Percentiles rank a stretch among this genome's conserved stretches.
Conservation (phyloP, 2,888 invertebrate genomes). For the Acholoe squamosa region DNA sequence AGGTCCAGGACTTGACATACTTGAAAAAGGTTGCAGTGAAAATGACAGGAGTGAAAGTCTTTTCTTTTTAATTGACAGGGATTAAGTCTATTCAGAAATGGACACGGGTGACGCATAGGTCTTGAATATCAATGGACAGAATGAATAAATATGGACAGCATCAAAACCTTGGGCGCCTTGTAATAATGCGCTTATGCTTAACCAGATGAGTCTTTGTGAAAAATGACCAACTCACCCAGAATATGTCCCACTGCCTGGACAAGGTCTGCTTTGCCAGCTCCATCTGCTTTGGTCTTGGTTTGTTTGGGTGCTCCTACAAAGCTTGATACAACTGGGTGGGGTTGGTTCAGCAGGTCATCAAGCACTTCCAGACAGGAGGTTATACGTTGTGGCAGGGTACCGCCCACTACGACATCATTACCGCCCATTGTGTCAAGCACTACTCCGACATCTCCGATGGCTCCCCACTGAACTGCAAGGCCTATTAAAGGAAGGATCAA, state of each 20-base stretch:
- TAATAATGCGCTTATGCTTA: no score
- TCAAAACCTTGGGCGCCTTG: no score
- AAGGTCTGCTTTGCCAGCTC: slow-evolving; percentile 86
- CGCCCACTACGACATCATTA: slow-evolving; percentile 95
- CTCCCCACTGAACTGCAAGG: slow-evolving; percentile 98
- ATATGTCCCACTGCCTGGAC: slow-evolving; percentile 93
- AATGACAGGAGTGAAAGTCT: no score
- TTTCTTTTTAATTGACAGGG: no score
- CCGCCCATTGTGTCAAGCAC: slow-evolving; percentile 93
- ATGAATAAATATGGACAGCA: no score
- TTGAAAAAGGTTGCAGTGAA: no score
- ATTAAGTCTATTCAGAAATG: no score
- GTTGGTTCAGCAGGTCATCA: slow-evolving; percentile 94
- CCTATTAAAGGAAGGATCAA: background rate
- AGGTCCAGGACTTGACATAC: no score
- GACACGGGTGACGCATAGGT: no score
- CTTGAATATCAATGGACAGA: no score
- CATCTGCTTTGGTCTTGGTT: slow-evolving; percentile 85
- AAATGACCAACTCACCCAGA: slow-evolving; percentile 85
- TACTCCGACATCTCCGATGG: slow-evolving; percentile 98
- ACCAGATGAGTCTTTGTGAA: no score
- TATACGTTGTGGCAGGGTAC: slow-evolving; percentile 97
- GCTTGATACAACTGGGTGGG: slow-evolving; percentile 83
- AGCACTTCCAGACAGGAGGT: slow-evolving; percentile 94
- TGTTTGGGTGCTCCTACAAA: slow-evolving; percentile 94